Percentiles rank a stretch among this genome's conserved stretches.
Conservation (phyloP, 1,140 invertebrate species). For the Spodoptera frugiperda region DNA sequence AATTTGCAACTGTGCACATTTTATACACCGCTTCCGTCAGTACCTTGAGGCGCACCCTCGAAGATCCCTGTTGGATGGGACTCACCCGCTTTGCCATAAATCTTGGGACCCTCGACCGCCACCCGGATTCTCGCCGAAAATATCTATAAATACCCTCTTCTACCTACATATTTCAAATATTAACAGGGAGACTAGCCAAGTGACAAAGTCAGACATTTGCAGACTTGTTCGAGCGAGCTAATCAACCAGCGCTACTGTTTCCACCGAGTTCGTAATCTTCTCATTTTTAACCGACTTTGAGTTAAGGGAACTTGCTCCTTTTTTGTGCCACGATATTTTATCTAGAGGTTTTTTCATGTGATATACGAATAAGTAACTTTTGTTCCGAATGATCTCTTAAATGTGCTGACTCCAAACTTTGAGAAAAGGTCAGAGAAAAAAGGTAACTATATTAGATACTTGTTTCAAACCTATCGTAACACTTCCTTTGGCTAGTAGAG, state of each 20-base stretch:
- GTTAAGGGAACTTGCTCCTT: not conserved
- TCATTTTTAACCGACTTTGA: slow-evolving; percentile 2
- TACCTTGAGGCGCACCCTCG: slow-evolving; percentile 46
- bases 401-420: too few relatives aligned
- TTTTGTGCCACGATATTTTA: too few relatives aligned
- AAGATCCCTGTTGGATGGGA: slow-evolving; percentile 83
- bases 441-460: too few relatives aligned
- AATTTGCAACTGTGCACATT: not conserved
- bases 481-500: too few relatives aligned
- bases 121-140: slow-evolving; percentile 83
- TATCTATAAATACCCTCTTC: slow-evolving; percentile 83
- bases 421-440: too few relatives aligned
- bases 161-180: slow-evolving; percentile 84
- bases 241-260: slow-evolving; percentile 32
- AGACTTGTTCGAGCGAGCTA: slow-evolving; percentile 38
- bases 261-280: slow-evolving; percentile 21
- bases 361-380: too few relatives aligned
- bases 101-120: slow-evolving; percentile 85
- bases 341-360: not conserved
- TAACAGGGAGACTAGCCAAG: slow-evolving; percentile 66
- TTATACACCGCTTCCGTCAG: slow-evolving; percentile 39
- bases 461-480: too few relatives aligned
- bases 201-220: slow-evolving; percentile 63
- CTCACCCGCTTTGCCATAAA: slow-evolving; percentile 84
- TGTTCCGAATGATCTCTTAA: too few relatives aligned